Evolutionary conservation across 2,888 invertebrate species (phyloP), one percentile per base, ranked within the genome.

Genomic region (Synanthedon myopaeformis): DNA sequence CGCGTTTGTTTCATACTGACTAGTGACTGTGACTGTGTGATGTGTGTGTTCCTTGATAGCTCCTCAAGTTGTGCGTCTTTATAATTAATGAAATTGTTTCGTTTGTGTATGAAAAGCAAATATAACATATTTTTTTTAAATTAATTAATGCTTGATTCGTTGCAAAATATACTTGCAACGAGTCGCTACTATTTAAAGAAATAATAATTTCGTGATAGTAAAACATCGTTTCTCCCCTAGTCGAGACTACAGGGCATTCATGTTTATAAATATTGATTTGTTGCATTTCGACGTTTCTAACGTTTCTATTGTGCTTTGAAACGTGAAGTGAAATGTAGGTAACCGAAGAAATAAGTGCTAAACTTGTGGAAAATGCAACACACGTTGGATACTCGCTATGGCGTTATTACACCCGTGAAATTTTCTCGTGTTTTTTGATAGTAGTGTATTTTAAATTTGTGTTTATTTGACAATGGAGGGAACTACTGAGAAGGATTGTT

Each of bases 401-500:
- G 77, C 73, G 76, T 68, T 70, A 64, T 67, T 63, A 61, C 68
- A 67, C 66, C 69, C 70, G 76, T 77, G 78, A 73, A 67, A 60
- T 55, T 58, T 55, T 56, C 57, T 58, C 63, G 71, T 70, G 72
- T 76, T 74, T 49, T 13, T 13, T 79, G 69, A 76, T 72, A 61
- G 67, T 72, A 67, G 70, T 69, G 70, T 62, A 69, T 63, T 53
- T 70, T 66, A 67, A 64, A 65, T 62, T 35, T 35, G 35, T 72
- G 74, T 72, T 74, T 64, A 69, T 70, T 70, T 75, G 76, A 89
- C 84, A 79, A 93, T 93, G 93, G 93, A 93, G 88, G 90, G 90
- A 71, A 91, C 89, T 73, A 82, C 83, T 53, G 94, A 94, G 79
- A 91, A 94, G 82, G 96, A 96, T 88, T 94, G 94, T 79, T 94